Evolutionary conservation across 2,888 invertebrate species (phyloP).

Genomic region (Cephus spinipes): DNA sequence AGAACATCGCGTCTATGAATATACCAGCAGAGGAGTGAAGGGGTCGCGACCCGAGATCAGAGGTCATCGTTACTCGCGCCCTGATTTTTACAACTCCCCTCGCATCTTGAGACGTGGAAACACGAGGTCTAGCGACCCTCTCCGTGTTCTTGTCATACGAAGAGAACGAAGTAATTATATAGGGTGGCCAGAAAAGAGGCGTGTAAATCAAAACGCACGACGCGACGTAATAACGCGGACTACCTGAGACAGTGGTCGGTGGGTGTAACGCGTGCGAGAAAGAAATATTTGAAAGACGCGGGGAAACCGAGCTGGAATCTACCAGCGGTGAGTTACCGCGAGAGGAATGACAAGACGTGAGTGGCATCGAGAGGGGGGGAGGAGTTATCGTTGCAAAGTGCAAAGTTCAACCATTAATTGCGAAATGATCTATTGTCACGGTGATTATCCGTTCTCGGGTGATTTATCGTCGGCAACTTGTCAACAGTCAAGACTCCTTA

Average conservation of each 20-base stretch:
- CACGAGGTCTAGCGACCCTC: background rate
- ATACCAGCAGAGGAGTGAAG: background rate
- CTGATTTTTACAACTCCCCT: background rate
- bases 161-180: constrained; percentile 47
- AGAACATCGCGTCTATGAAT: background rate
- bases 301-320: background rate
- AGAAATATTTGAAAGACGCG: background rate
- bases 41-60: background rate
- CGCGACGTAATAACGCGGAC: background rate
- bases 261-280: background rate
- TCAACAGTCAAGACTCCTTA: background rate
- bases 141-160: background rate
- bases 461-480: background rate
- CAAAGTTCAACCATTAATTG: constrained; percentile 4
- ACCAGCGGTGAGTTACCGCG: background rate
- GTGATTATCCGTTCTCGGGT: background rate
- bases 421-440: constrained; percentile 2
- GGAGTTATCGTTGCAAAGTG: background rate
- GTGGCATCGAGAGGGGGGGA: background rate
- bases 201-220: constrained; percentile 41
- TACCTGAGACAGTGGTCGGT: constrained; percentile 3
- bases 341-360: background rate
- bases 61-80: background rate
- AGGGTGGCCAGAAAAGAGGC: constrained; percentile 31
- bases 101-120: background rate